Conservation (phyloP, 2,113 vertebrate genomes). For the Progne subis region DNA sequence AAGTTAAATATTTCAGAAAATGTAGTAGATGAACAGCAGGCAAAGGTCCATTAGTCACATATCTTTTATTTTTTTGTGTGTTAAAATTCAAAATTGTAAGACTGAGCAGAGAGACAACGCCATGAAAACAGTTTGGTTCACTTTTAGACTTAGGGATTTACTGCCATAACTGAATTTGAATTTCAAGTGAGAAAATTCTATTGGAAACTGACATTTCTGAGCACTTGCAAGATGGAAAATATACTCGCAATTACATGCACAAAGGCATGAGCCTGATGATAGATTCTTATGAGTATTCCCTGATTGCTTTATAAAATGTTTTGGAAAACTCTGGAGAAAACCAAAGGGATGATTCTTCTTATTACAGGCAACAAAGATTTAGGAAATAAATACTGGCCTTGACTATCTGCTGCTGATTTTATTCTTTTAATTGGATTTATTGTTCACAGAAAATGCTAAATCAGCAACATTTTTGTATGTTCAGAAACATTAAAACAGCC, state of each 20-base stretch:
- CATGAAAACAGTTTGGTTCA: neutral
- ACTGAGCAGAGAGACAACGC: neutral
- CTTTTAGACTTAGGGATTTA: neutral
- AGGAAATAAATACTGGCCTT: neutral
- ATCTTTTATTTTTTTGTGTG: neutral
- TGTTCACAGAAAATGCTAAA: neutral
- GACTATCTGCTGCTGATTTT: neutral
- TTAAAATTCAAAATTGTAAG: neutral
- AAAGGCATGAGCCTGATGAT: neutral
- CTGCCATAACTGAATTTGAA: neutral
- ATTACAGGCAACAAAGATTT: neutral
- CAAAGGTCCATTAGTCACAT: neutral
- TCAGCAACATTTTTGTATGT: neutral
- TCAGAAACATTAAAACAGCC: neutral
- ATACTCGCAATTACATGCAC: neutral
- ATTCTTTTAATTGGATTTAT: neutral
- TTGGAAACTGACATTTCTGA: slow-evolving; percentile 7
- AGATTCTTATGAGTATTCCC: neutral
- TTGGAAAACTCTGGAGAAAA: neutral
- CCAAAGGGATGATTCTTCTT: neutral
- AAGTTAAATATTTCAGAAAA: slow-evolving; percentile 5
- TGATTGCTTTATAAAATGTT: neutral
- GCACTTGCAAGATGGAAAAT: neutral
- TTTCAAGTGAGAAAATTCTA: neutral
- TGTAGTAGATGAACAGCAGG: neutral